Conservation (phyloP, 2,888 invertebrate genomes). For the Acheta domesticus region DNA sequence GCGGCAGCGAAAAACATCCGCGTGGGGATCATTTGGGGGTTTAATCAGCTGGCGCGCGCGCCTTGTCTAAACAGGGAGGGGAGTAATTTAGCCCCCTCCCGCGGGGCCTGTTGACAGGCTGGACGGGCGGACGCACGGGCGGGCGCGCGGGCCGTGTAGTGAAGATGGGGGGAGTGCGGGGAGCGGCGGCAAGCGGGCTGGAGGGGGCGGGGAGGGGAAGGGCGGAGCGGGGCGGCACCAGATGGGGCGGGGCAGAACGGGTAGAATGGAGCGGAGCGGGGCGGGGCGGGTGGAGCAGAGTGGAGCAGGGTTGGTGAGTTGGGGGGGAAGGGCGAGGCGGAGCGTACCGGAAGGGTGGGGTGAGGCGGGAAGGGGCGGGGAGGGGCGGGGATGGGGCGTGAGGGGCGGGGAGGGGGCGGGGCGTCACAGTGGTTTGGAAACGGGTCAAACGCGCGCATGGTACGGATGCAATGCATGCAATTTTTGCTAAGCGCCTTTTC, state of each 20-base stretch:
- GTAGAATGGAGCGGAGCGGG: not conserved
- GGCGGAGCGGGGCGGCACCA: too few relatives aligned
- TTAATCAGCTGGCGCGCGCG: not conserved
- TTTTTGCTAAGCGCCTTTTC: too few relatives aligned
- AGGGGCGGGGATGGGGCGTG: not conserved
- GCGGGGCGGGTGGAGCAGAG: not conserved
- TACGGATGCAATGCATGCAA: too few relatives aligned
- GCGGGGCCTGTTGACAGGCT: not conserved
- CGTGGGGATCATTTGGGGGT: constrained; percentile 4
- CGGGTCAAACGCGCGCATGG: too few relatives aligned
- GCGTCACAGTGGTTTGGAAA: too few relatives aligned
- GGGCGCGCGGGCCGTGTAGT: not conserved
- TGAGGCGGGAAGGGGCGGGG: too few relatives aligned
- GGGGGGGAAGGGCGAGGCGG: too few relatives aligned
- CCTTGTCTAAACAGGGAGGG: constrained; percentile 1
- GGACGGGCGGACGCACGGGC: not conserved
- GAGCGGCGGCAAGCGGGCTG: too few relatives aligned
- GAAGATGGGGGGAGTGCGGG: not conserved
- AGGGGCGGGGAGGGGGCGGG: too few relatives aligned
- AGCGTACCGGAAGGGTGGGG: too few relatives aligned
- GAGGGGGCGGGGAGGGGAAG: too few relatives aligned
- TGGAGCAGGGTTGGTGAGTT: too few relatives aligned
- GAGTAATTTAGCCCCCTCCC: not conserved
- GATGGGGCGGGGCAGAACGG: not conserved
- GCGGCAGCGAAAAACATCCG: not conserved